Base-by-base conservation (phyloP, 92 coral and sea anemone species). In the Parazoanthus darwini region DNA sequence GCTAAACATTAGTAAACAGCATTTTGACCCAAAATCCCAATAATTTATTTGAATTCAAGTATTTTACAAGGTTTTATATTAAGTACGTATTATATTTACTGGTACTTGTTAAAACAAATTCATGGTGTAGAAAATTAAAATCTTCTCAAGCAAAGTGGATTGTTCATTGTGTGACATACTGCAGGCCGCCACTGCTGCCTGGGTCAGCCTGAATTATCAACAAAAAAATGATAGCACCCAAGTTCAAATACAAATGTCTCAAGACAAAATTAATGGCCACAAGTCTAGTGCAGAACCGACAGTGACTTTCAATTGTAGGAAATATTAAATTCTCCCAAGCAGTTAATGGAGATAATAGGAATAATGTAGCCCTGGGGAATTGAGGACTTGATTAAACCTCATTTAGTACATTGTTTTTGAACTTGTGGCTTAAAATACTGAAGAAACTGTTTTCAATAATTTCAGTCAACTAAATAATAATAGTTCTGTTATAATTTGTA, bases 21-120 rank as follows among this genome's bases (percentile, higher is more conserved):
- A 63, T 18, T 63, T 63, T 63, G 68, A 13, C 68, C 77, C 77
- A 25, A 72, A 26, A 26, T 72, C 77, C 77, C 77, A 72, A 29
- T 72, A 29, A 72, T 26, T 72, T 72, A 72, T 72, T 72, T 72
- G 70, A 72, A 72, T 72, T 72, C 42, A 72, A 29, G 33, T 26
- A 26, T 72, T 29, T 72, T 72, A 72, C 70, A 63, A 63, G 70
- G 70, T 63, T 63, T 63, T 23, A 18, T 63, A 63, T 63, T 63
- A 63, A 63, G 70, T 54, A 29, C 33, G 33, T 29, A 14, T 54
- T 3, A 13, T 11, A 20, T 54, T 54, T 54, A 63, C 26, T 63
- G 70, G 70, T 63, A 63, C 14, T 48, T 48, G 26, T 20, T 63
- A 63, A 63, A 63, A 63, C 70, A 63, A 63, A 63, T 20, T 22